Conservation (phyloP, 2,888 invertebrate genomes). For the Lasioglossum leucozonium region DNA sequence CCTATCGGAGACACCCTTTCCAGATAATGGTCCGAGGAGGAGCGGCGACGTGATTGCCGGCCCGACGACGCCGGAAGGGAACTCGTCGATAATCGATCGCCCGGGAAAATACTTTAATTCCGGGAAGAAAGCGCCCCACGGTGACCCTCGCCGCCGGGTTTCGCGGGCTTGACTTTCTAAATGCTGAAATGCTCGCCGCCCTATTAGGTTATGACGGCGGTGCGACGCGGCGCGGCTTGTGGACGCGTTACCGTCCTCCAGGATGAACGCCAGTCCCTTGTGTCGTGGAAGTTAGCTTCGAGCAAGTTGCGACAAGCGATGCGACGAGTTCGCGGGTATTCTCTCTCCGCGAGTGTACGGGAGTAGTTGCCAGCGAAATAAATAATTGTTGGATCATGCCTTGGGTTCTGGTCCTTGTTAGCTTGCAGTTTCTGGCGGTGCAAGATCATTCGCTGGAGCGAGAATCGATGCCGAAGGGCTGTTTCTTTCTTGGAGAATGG, state of each 20-base stretch:
- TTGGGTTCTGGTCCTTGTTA: not conserved
- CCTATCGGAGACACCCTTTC: not conserved
- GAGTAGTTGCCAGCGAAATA: not conserved
- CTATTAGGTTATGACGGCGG: constrained; percentile 6
- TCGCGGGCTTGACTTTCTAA: constrained; percentile 31
- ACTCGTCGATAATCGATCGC: constrained; percentile 25
- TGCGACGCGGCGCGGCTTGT: too few relatives aligned
- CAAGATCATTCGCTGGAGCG: not conserved
- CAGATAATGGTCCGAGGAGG: constrained; percentile 7
- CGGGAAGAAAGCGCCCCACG: constrained; percentile 8
- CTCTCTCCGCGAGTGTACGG: not conserved
- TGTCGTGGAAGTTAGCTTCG: not conserved
- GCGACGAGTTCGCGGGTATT: not conserved
- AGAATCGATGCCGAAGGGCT: not conserved
- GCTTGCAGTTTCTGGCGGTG: not conserved
- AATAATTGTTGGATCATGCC: not conserved
- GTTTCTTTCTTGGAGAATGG: not conserved
- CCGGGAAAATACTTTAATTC: constrained; percentile 35
- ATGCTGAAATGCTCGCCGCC: not conserved
- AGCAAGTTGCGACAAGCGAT: not conserved
- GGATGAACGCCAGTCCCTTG: not conserved
- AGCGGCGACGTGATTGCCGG: not conserved
- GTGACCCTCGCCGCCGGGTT: constrained; percentile 15
- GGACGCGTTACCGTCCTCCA: not conserved
- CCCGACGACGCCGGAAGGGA: not conserved